phyloP scores from a whole-genome alignment of 92 coral and sea anemone genomes.

The Zoanthus solanderi region DNA sequence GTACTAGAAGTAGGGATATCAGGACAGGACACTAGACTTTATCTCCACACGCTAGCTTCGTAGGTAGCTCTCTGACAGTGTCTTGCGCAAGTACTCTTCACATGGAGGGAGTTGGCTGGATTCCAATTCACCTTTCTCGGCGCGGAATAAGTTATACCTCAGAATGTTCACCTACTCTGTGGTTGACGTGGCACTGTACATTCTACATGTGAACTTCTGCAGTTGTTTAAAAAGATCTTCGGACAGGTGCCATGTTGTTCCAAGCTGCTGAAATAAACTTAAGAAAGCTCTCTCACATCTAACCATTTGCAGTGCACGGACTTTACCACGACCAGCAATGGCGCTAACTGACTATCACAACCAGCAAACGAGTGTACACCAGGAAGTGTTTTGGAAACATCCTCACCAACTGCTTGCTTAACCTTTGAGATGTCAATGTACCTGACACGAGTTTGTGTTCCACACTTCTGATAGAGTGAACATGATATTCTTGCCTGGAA shows the following conservation, averaged over 20 bases:
- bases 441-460: constrained; percentile 43
- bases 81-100: constrained; percentile 47
- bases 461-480: constrained; percentile 55
- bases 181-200: constrained; percentile 52
- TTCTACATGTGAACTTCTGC: constrained; percentile 58
- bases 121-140: constrained; percentile 61
- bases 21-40: constrained; percentile 60
- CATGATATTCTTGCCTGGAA: constrained; percentile 53
- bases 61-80: constrained; percentile 55
- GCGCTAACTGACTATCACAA: constrained; percentile 62
- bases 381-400: constrained; percentile 58
- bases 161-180: constrained; percentile 59
- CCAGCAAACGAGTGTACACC: constrained; percentile 70
- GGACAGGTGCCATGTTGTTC: constrained; percentile 46
- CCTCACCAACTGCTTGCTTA: constrained; percentile 34
- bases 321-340: constrained; percentile 55
- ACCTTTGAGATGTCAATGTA: constrained; percentile 61
- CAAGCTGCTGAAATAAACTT: constrained; percentile 51
- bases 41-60: constrained; percentile 62
- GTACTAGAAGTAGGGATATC: constrained; percentile 65
- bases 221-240: constrained; percentile 49
- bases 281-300: constrained; percentile 46
- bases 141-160: constrained; percentile 61
- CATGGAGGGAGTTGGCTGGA: constrained; percentile 69
- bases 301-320: constrained; percentile 48